phyloP scores from a whole-genome alignment of 2,888 invertebrate species.

The Drosophila peninsularis region DNA sequence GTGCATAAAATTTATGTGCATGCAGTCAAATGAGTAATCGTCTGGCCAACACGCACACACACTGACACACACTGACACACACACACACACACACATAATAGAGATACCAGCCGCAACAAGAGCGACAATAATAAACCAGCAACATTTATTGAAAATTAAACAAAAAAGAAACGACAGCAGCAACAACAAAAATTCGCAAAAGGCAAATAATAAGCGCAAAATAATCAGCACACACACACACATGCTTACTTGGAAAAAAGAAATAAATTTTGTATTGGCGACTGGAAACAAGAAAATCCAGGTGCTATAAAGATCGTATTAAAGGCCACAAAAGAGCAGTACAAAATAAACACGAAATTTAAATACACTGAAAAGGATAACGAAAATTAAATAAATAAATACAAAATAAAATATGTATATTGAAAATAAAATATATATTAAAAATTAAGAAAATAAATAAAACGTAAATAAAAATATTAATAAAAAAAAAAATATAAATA shows the following conservation, averaged over 20 bases:
- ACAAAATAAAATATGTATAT: background rate
- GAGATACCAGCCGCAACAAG: conserved; percentile 44
- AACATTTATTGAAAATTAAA: conserved; percentile 79
- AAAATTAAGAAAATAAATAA: background rate
- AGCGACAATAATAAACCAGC: conserved; percentile 64
- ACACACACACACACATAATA: conserved; percentile 21
- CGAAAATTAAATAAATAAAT: background rate
- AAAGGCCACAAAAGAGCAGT: conserved; percentile 51
- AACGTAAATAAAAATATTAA: no score
- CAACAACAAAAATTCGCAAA: conserved; percentile 28
- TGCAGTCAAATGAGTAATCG: conserved; percentile 80
- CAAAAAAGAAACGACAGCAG: conserved; percentile 54
- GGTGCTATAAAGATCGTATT: conserved; percentile 76
- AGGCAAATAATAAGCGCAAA: conserved; percentile 74
- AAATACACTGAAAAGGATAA: conserved; percentile 24
- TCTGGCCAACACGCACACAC: conserved; percentile 47
- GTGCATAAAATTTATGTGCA: conserved; percentile 76
- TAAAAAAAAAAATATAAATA: background rate
- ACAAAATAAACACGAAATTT: conserved; percentile 10
- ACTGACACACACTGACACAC: conserved; percentile 18
- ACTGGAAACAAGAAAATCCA: conserved; percentile 77
- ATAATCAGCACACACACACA: conserved; percentile 74
- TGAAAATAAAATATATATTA: background rate
- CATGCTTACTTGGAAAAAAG: conserved; percentile 34
- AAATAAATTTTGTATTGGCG: conserved; percentile 74